A percentile compares a stretch with the other conserved stretches of the same genome.
phyloP scores from a whole-genome alignment of 1,140 invertebrate species.

The Dreissena rostriformis region DNA sequence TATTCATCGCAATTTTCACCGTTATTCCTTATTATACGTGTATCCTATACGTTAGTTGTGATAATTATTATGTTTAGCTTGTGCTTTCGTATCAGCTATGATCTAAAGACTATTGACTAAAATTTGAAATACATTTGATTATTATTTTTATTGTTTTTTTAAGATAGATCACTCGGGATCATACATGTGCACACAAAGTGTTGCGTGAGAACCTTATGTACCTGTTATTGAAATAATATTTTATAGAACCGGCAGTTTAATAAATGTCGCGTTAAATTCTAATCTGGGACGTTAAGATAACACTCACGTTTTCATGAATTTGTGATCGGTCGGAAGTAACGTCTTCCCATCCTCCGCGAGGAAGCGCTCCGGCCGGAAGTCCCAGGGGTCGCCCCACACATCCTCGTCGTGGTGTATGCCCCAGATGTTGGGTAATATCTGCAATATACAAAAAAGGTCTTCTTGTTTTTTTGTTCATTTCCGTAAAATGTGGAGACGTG shows the following conservation, averaged over 20 bases:
- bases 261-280: too few relatives aligned
- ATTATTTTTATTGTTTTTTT: neutral
- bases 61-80: too few relatives aligned
- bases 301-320: constrained; percentile 53
- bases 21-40: too few relatives aligned
- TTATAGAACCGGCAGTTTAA: too few relatives aligned
- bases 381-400: constrained; percentile 87
- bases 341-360: constrained; percentile 53
- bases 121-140: neutral
- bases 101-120: neutral
- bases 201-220: too few relatives aligned
- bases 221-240: neutral
- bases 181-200: neutral
- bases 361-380: constrained; percentile 86
- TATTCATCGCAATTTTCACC: too few relatives aligned
- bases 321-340: constrained; percentile 50
- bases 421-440: constrained; percentile 85
- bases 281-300: too few relatives aligned
- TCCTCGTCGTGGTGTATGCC: constrained; percentile 89
- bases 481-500: too few relatives aligned
- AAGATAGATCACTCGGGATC: neutral
- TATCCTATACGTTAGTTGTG: too few relatives aligned
- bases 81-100: neutral
- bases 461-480: too few relatives aligned
- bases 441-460: constrained; percentile 11